These are phyloP conservation scores for Telenomus remus DNA, from an alignment of 1,140 invertebrate genomes.

Conservation along the genomic window DNA sequence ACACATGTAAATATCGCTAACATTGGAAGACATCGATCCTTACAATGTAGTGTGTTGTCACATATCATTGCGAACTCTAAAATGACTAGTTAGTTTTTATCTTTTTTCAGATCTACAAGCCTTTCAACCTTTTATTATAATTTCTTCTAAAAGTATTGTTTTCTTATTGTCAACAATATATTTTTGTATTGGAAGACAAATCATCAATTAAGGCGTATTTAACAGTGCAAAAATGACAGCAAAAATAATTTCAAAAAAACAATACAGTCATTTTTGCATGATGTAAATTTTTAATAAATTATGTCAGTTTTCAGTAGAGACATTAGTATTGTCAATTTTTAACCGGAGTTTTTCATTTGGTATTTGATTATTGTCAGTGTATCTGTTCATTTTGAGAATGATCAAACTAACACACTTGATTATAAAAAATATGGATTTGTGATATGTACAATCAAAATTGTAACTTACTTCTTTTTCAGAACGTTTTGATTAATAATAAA, in stretches of 20 bases:
- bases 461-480: too few species aligned
- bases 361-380: too few species aligned
- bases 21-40: constrained; percentile 60
- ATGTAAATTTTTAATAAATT: background rate
- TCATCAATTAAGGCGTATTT: constrained; percentile 16
- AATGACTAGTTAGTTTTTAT: constrained; percentile 18
- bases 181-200: constrained; percentile 18
- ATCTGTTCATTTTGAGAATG: too few species aligned
- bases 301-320: too few species aligned
- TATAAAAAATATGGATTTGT: too few species aligned
- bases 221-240: background rate
- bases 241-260: too few species aligned
- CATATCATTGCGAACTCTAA: constrained; percentile 48
- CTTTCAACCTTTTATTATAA: constrained; percentile 3
- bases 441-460: too few species aligned
- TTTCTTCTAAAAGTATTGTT: too few species aligned
- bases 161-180: constrained; percentile 1
- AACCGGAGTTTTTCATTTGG: too few species aligned
- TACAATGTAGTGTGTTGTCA: constrained; percentile 58
- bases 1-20: constrained; percentile 47
- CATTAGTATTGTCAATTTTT: too few species aligned
- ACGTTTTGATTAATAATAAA: too few species aligned
- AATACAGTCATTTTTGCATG: background rate
- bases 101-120: constrained; percentile 42
- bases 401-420: too few species aligned